These are phyloP conservation scores for Bembecia ichneumoniformis DNA, from an alignment of 2,888 invertebrate species.

Conservation along the genomic window DNA sequence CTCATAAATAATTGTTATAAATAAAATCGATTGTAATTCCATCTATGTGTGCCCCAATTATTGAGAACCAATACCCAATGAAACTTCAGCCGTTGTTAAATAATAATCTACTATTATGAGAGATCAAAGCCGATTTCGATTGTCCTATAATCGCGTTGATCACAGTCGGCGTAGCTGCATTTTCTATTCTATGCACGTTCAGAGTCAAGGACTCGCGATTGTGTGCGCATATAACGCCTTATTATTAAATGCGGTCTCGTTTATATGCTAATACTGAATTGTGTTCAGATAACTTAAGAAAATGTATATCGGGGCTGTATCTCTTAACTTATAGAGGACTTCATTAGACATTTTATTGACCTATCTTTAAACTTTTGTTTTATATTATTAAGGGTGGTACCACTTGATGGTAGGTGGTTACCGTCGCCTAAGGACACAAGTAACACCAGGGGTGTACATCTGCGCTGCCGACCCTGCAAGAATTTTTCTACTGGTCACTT, in stretches of 20 bases:
- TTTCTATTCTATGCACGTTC: constrained; percentile 5
- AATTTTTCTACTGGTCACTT: too few relatives aligned
- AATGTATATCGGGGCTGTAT: not conserved
- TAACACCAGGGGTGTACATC: too few relatives aligned
- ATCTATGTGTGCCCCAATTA: not conserved
- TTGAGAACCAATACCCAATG: constrained; percentile 31
- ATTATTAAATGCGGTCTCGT: constrained; percentile 45
- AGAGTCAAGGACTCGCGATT: not conserved
- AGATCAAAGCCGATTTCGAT: constrained; percentile 19
- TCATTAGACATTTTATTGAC: too few relatives aligned
- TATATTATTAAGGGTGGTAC: too few relatives aligned
- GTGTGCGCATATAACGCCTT: constrained; percentile 19
- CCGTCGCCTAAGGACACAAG: too few relatives aligned
- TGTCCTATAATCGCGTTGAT: constrained; percentile 10
- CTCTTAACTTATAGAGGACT: not conserved
- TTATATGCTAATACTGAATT: constrained; percentile 38
- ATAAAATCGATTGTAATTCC: too few relatives aligned
- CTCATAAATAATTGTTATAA: too few relatives aligned
- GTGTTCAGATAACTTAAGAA: constrained; percentile 15
- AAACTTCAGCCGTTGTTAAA: constrained; percentile 13
- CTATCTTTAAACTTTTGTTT: too few relatives aligned
- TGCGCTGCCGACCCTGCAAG: too few relatives aligned
- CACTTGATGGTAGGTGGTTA: too few relatives aligned
- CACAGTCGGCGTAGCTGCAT: constrained; percentile 7
- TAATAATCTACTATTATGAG: constrained; percentile 33